These are phyloP conservation scores for Gasteruption jaculator DNA, from an alignment of 2,888 invertebrate genomes.

Conservation along the genomic window DNA sequence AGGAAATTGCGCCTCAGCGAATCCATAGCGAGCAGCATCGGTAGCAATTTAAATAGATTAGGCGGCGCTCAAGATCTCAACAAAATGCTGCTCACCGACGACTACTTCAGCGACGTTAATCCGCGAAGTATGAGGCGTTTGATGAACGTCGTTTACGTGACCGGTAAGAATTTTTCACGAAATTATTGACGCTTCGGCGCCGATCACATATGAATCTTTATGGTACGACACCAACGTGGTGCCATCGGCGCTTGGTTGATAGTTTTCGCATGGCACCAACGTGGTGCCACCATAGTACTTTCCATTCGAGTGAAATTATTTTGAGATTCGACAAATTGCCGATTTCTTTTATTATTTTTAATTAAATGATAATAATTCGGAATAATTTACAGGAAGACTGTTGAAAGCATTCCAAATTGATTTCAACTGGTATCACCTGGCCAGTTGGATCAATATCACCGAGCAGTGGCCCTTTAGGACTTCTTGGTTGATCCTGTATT, in stretches of 20 bases:
- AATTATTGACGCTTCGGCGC: too few species aligned
- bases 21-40: slow-evolving; percentile 86
- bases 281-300: too few species aligned
- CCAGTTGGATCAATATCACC: slow-evolving; percentile 97
- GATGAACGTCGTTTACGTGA: slow-evolving; percentile 96
- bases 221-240: too few species aligned
- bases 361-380: background rate
- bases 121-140: slow-evolving; percentile 93
- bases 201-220: too few species aligned
- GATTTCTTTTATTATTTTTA: too few species aligned
- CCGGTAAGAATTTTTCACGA: slow-evolving; percentile 58
- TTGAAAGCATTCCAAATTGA: slow-evolving; percentile 98
- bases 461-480: slow-evolving; percentile 99
- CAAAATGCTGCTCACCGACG: slow-evolving; percentile 89
- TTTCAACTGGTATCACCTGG: slow-evolving; percentile 97
- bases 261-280: too few species aligned
- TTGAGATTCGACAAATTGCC: too few species aligned
- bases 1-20: slow-evolving; percentile 78
- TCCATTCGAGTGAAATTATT: too few species aligned
- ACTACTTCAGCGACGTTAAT: slow-evolving; percentile 98
- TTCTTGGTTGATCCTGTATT: slow-evolving; percentile 95
- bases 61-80: slow-evolving; percentile 72
- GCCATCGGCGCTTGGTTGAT: too few species aligned
- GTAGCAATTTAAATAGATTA: slow-evolving; percentile 77
- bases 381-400: slow-evolving; percentile 78